A percentile compares a stretch with the other conserved stretches of the same genome.
Conservation (phyloP, 2,888 invertebrate genomes). For the Anaspis maculata region DNA sequence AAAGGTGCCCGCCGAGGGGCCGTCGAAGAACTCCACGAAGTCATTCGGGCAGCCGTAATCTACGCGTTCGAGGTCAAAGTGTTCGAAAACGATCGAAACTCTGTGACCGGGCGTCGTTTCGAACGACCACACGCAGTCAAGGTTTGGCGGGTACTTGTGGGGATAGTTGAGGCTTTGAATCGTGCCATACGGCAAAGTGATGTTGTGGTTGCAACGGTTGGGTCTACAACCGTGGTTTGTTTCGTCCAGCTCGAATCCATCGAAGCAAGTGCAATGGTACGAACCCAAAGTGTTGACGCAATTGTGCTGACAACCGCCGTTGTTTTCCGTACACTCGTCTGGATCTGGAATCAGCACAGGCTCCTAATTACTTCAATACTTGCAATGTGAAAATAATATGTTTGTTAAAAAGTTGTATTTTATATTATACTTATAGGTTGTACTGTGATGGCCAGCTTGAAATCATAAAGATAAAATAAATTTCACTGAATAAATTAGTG, state of each 20-base stretch:
- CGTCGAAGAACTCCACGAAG: conserved; percentile 86
- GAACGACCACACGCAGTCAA: conserved; percentile 93
- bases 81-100: conserved; percentile 83
- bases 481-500: background rate
- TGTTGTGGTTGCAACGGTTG: conserved; percentile 93
- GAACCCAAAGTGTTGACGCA: conserved; percentile 88
- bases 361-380: too few relatives aligned
- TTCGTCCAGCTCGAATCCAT: conserved; percentile 87
- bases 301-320: conserved; percentile 91
- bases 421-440: too few relatives aligned
- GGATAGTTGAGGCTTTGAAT: conserved; percentile 82
- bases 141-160: conserved; percentile 91
- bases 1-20: conserved; percentile 72
- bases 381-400: too few relatives aligned
- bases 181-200: conserved; percentile 70
- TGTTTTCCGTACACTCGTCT: conserved; percentile 88
- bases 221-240: conserved; percentile 96
- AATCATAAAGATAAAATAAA: conserved; percentile 19
- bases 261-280: conserved; percentile 87
- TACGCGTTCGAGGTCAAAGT: conserved; percentile 89
- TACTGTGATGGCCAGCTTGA: too few relatives aligned
- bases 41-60: too few relatives aligned
- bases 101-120: conserved; percentile 92
- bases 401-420: too few relatives aligned
- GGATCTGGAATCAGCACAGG: too few relatives aligned